Evolutionary conservation across 1,140 invertebrate species (phyloP), one percentile per base, ranked within the genome.

Genomic region (Colletes gigas): DNA sequence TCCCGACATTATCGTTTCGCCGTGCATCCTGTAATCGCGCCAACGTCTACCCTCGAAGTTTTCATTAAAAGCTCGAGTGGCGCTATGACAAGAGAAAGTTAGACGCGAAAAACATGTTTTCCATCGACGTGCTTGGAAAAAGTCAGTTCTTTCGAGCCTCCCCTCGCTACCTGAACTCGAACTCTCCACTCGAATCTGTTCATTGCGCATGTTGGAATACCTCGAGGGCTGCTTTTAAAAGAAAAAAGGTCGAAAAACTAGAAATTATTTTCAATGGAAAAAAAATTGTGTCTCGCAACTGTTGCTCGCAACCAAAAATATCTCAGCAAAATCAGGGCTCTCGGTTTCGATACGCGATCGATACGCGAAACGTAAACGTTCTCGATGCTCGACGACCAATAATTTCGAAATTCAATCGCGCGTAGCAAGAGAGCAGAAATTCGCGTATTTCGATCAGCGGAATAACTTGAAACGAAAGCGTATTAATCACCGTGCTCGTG

Each of bases 81-180:
- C 44, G 44, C 47, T 19, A 68, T 68, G 66, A 68, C 66, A 52
- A 52, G 47, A 10, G 66, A 68, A 68, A 68, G 66, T 68, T 68
- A 14, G 68, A 55, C 67, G 67, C 21, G 54, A 41, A 70, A 57
- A 70, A 55, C 68, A 55, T 44, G 68, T 57, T 70, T 70, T 44
- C 68, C 30, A 57, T 57, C 30, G 52, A 12, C 5, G 47, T 50
- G 15, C 12, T 19, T 21, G 4, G 19, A 4, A 54, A 52, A 52
- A 68, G 47, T 15, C 66, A 39, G 14, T 15, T 10, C 30, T 65
- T 17, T 14, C 5, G 2, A n/a, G 4, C 7, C 15, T 47, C 41
- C 63, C 5, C 9, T 19, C n/a, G 50, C 50, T 50, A 10, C 10
- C 41, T 1, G 17, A 5, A n/a, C 63, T 19, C 63, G 14, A 47